These are phyloP conservation scores for Pongo abelii DNA, from an alignment of 2,113 vertebrate species.

Conservation along the genomic window DNA sequence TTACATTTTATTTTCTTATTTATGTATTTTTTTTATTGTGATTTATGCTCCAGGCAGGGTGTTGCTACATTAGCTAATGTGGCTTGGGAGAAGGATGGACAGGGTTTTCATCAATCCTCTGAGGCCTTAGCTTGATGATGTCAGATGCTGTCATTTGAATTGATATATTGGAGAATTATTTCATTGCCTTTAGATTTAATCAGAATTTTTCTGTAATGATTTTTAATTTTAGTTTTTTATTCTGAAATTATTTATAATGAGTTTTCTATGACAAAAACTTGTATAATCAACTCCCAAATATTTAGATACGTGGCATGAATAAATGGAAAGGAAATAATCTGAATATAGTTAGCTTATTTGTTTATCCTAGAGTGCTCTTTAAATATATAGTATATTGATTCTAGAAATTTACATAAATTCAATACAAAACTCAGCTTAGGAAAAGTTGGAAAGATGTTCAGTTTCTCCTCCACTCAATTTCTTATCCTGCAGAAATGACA, in stretches of 20 bases:
- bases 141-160: not conserved
- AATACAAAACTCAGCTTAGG: not conserved
- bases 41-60: not conserved
- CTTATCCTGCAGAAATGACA: not conserved
- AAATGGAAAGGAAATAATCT: not conserved
- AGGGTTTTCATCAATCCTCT: not conserved
- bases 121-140: not conserved
- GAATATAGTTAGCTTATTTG: not conserved
- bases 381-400: not conserved
- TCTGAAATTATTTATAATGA: not conserved
- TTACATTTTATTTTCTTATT: not conserved
- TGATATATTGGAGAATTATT: not conserved
- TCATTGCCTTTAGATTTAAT: not conserved
- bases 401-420: not conserved
- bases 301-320: not conserved
- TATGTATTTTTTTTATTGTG: not conserved
- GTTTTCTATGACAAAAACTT: not conserved
- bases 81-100: not conserved
- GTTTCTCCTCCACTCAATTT: not conserved
- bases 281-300: not conserved
- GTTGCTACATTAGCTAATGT: not conserved
- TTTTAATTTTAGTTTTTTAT: constrained; percentile 25
- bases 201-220: not conserved
- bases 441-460: not conserved
- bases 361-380: not conserved